Base-by-base conservation (phyloP, 2,113 vertebrate genomes). In the Austrofundulus limnaeus region DNA sequence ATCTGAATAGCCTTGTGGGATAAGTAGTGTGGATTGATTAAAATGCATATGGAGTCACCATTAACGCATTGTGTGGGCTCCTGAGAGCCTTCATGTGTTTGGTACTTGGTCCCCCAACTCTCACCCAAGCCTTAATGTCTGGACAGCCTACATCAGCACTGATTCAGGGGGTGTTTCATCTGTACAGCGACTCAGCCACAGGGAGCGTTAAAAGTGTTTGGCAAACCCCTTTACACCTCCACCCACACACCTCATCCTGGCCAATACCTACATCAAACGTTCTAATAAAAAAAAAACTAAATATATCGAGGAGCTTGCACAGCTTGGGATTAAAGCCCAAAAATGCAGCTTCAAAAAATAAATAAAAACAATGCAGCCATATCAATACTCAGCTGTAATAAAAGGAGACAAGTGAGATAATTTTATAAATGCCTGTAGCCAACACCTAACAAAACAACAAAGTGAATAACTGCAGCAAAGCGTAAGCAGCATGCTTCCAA, bases 1-100 rank as follows among this genome's bases (percentile, higher is more conserved):
- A 70, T 28, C 39, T 1, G 5, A 65, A 62, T 61, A 75, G 66
- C 61, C 68, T 65, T n/a, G 43, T n/a, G n/a, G 72, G 67, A 66
- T 73, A 72, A 79, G 77, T 45, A 66, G 72, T 67, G 78, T 55
- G 60, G 39, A 73, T 61, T 78, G 70, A 83, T 87, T 84, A 81
- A 78, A 81, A 85, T 85, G 82, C 68, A 84, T 81, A 64, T 64
- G 47, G 48, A 63, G 72, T 63, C 31, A 51, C 70, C 19, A 34
- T 67, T 77, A 71, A 70, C 72, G 63, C 70, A 49, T 12, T 79
- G 78, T 87, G 86, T 90, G 75, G 88, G 86, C 76, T 73, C 54
- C 25, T 58, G 75, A 86, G 75, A 85, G 83, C 77, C 53, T 66
- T 81, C 50, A 62, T 74, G 70, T 59, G 62, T 71, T 73, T 16